Evolutionary conservation across 2,888 invertebrate genomes (phyloP), one percentile per base, ranked within the genome.

Genomic region (Erpobdella octoculata): DNA sequence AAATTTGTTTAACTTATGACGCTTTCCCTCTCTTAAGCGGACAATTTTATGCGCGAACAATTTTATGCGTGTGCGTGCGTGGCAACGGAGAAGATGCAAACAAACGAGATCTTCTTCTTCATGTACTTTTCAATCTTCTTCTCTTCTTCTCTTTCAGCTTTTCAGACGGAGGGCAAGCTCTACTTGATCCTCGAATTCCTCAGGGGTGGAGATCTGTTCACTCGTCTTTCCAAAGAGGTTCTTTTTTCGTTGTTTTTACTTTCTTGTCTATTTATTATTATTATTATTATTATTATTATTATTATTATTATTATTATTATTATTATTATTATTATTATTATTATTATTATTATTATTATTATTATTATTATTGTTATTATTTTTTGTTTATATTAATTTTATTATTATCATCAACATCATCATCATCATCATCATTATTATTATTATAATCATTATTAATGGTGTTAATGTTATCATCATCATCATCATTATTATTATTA

Each of bases 81-180:
- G n/a, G n/a, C n/a, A n/a, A n/a, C n/a, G n/a, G n/a, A n/a, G n/a
- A n/a, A n/a, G n/a, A n/a, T n/a, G n/a, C n/a, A n/a, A n/a, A n/a
- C n/a, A n/a, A n/a, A n/a, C n/a, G n/a, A n/a, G n/a, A n/a, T n/a
- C n/a, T n/a, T n/a, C n/a, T n/a, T n/a, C n/a, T n/a, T n/a, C n/a
- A n/a, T n/a, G n/a, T n/a, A n/a, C n/a, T n/a, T n/a, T n/a, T n/a
- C n/a, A n/a, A n/a, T n/a, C n/a, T n/a, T n/a, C n/a, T n/a, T n/a
- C n/a, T n/a, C n/a, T 62, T 37, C 25, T 69, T 28, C 28, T 36
- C 53, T 80, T 81, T 70, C 78, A 86, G 97, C 97, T 79, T 98
- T 98, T 86, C 98, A 98, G 87, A 98, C 98, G 1, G 95, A 97
- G 79, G 98, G 97, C 73, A 98, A 98, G 87, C 86, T 99, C 77